phyloP scores from a whole-genome alignment of 2,797 vertebrate species.

The Schizopygopsis pylzovi region DNA sequence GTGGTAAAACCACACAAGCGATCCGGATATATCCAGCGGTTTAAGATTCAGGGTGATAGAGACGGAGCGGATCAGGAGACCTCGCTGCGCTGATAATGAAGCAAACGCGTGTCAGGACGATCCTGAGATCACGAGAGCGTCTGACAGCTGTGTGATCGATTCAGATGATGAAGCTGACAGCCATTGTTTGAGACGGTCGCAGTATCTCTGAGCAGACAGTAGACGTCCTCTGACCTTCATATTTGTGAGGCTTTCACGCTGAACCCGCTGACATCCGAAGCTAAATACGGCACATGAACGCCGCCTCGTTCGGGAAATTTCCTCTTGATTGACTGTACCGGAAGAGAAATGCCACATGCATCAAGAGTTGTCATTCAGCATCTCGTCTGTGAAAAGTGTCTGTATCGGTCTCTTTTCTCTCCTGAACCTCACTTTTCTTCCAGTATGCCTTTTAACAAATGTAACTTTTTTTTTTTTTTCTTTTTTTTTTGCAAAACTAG shows the following conservation, averaged over 20 bases:
- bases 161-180: conserved; percentile 47
- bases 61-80: no score
- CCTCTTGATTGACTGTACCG: neutral
- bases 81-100: neutral
- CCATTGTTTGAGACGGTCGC: conserved; percentile 43
- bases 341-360: conserved; percentile 10
- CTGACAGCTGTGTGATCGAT: conserved; percentile 46
- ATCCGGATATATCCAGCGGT: no score
- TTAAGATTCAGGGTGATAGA: no score
- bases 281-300: neutral
- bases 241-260: conserved; percentile 8
- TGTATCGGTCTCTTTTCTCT: neutral
- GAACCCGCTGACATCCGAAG: neutral
- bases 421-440: neutral
- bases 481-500: no score
- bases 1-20: no score
- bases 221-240: conserved; percentile 33
- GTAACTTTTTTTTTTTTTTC: no score
- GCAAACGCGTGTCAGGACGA: neutral
- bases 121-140: neutral
- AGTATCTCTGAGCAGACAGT: conserved; percentile 36
- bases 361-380: neutral
- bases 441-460: no score
- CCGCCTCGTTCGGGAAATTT: neutral
- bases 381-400: no score